Evolutionary conservation across 2,797 vertebrate species (phyloP).

Genomic region (Gallirallus australis): DNA sequence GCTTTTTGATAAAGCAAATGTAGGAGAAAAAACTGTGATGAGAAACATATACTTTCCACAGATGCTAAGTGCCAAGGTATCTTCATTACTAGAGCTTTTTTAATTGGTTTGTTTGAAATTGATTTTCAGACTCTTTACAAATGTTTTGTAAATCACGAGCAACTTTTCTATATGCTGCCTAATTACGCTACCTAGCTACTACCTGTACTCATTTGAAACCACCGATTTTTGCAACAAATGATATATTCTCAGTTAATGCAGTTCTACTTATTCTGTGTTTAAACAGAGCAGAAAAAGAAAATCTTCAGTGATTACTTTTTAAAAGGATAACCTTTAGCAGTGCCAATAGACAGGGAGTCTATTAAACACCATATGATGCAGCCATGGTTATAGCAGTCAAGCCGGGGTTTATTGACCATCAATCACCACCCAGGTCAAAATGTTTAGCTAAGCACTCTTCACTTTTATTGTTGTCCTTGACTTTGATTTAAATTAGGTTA

Average conservation of each 20-base stretch:
- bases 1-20: background rate
- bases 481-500: background rate
- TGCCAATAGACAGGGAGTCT: background rate
- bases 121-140: background rate
- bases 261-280: background rate
- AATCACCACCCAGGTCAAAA: background rate
- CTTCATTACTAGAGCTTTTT: background rate
- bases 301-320: background rate
- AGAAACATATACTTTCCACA: background rate
- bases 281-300: background rate
- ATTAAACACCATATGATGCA: background rate
- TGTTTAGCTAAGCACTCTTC: background rate
- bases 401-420: background rate
- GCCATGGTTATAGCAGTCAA: background rate
- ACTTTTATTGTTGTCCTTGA: background rate
- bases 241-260: background rate
- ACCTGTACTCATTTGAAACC: background rate
- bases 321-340: background rate
- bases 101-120: background rate
- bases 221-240: background rate
- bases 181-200: background rate
- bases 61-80: background rate
- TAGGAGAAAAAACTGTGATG: background rate
- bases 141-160: background rate
- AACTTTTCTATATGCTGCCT: background rate